Evolutionary conservation across 2,888 invertebrate species (phyloP), one percentile per base, ranked within the genome.

Genomic region (Chymomyza amoena): DNA sequence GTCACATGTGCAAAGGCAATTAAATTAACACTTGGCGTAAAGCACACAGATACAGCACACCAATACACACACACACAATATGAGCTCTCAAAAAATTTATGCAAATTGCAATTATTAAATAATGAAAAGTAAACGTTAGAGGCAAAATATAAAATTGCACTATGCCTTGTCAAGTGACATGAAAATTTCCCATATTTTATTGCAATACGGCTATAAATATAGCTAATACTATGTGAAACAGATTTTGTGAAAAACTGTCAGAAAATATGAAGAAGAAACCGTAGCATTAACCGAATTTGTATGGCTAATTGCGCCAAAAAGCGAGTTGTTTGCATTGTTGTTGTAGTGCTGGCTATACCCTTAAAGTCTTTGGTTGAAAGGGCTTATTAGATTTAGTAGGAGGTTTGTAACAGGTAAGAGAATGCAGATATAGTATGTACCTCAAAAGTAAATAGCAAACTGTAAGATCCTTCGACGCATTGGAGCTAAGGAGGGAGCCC

Each of bases 301-400:
- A 75, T 82, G 73, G 73, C 70, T 75, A 83, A 83, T 83, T 83
- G 82, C 89, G 88, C 87, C 83, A 83, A 45, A n/a, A 45, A 88
- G 89, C 80, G 82, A 77, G 89, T 84, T 57, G 50, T 68, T 68
- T 50, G 60, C 61, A 20, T 71, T 51, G 18, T 10, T 59, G 75
- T 50, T 25, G 54, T 36, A 67, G 64, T 57, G 71, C 32, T 60
- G 61, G 32, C 32, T 32, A 4, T 32, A 32, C 32, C 0, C 32
- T 32, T 6, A 1, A 32, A 3, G 4, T 2, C 32, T 32, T 32
- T 2, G 32, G 3, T 20, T 20, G 20, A 2, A 25, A 32, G 32
- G 32, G 32, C 32, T 1, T 32, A 7, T 32, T 6, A 32, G 4
- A 9, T 45, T 56, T 56, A 62, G 25, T 57, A n/a, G 39, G 32